Evolutionary conservation across 1,140 invertebrate genomes (phyloP).

Genomic region (Amphibalanus amphitrite): DNA sequence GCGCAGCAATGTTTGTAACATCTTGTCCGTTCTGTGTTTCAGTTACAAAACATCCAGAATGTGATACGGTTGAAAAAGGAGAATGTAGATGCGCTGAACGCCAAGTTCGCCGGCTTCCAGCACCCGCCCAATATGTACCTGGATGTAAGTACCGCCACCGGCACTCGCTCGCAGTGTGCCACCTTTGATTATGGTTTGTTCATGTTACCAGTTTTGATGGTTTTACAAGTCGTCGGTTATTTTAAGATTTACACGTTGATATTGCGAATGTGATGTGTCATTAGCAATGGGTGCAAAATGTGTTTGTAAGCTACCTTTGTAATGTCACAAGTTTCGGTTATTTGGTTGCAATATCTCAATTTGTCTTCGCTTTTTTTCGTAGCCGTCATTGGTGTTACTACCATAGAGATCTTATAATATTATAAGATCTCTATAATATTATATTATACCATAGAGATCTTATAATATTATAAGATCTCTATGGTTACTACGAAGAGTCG

Average conservation of each 20-base stretch:
- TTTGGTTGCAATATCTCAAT: conserved; percentile 5
- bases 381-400: not conserved
- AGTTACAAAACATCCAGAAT: conserved; percentile 77
- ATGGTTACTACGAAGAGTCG: not conserved
- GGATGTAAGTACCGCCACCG: conserved; percentile 23
- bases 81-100: conserved; percentile 81
- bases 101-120: conserved; percentile 66
- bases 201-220: not conserved
- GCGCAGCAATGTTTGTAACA: too few relatives aligned
- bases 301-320: too few relatives aligned
- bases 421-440: too few relatives aligned
- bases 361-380: too few relatives aligned
- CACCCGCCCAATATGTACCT: conserved; percentile 66
- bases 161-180: not conserved
- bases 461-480: too few relatives aligned
- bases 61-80: conserved; percentile 78
- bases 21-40: conserved; percentile 32
- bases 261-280: too few relatives aligned
- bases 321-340: conserved; percentile 6
- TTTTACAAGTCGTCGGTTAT: too few relatives aligned
- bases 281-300: too few relatives aligned
- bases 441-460: too few relatives aligned
- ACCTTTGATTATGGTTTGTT: conserved; percentile 5
- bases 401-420: too few relatives aligned
- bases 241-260: too few relatives aligned